Conservation (phyloP, 2,797 vertebrate species). For the Danio kyathit region DNA sequence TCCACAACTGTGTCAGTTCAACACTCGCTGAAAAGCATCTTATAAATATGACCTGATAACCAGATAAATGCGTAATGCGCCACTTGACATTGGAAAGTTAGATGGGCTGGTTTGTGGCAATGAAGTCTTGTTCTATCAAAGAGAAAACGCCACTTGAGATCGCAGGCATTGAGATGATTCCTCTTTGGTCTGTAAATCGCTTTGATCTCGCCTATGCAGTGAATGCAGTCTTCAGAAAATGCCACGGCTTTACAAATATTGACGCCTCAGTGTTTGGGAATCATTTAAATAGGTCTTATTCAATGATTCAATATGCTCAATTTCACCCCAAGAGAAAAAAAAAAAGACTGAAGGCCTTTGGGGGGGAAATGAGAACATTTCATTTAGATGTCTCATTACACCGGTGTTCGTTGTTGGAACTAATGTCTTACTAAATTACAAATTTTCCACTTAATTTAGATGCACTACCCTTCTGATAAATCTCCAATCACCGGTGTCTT, state of each 20-base stretch:
- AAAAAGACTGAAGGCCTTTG: slow-evolving; percentile 17
- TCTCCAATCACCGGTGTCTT: slow-evolving; percentile 29
- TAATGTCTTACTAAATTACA: slow-evolving; percentile 48
- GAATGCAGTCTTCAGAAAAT: slow-evolving; percentile 16
- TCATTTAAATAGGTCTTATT: slow-evolving; percentile 27
- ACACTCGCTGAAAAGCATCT: background rate
- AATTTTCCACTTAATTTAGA: slow-evolving; percentile 47
- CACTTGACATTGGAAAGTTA: slow-evolving; percentile 25
- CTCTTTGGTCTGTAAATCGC: background rate
- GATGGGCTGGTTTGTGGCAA: background rate
- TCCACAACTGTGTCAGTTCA: background rate
- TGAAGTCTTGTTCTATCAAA: slow-evolving; percentile 26
- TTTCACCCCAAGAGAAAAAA: background rate
- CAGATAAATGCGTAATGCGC: background rate
- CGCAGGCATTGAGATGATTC: background rate
- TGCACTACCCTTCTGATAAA: slow-evolving; percentile 12
- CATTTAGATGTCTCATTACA: slow-evolving; percentile 36
- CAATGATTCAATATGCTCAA: slow-evolving; percentile 37
- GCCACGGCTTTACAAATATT: background rate
- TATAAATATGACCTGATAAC: slow-evolving; percentile 1
- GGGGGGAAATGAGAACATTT: slow-evolving; percentile 29
- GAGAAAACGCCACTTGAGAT: slow-evolving; percentile 32
- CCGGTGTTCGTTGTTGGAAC: slow-evolving; percentile 22
- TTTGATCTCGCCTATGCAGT: background rate
- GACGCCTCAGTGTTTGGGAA: background rate